A percentile compares a stretch with the other conserved stretches of the same genome.
Evolutionary conservation across 2,888 invertebrate species (phyloP).

Genomic region (Andrena bicolor): DNA sequence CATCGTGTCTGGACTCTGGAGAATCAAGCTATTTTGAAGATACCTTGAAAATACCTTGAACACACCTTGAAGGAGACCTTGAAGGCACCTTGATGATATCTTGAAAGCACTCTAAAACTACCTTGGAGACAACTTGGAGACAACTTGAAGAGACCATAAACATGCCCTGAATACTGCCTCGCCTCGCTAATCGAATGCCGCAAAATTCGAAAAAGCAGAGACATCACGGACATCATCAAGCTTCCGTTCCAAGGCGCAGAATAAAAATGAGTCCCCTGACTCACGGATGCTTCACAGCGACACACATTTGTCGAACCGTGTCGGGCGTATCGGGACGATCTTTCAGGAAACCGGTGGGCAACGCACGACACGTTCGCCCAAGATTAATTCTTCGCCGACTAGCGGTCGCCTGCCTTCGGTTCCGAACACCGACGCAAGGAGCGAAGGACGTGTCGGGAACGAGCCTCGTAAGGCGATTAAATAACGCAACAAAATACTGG

Average conservation of each 20-base stretch:
- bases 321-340: neutral
- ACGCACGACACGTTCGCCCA: neutral
- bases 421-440: constrained; percentile 10
- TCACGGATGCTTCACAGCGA: constrained; percentile 2
- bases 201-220: too few species aligned
- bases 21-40: neutral
- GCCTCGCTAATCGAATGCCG: too few species aligned
- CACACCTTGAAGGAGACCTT: neutral
- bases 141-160: too few species aligned
- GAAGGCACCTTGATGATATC: too few species aligned
- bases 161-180: too few species aligned
- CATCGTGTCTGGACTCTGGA: too few species aligned
- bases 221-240: too few species aligned
- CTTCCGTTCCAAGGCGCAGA: neutral
- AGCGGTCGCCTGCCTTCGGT: constrained; percentile 9
- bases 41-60: neutral
- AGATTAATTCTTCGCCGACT: constrained; percentile 22
- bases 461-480: constrained; percentile 12
- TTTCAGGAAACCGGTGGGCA: constrained; percentile 14
- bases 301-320: constrained; percentile 13
- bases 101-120: too few species aligned
- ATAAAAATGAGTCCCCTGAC: neutral
- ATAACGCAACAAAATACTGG: constrained; percentile 34
- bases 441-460: constrained; percentile 11
- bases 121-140: too few species aligned